A percentile compares a stretch with the other conserved stretches of the same genome.
Conservation (phyloP, 2,888 invertebrate species). For the Hofmannophila pseudospretella region DNA sequence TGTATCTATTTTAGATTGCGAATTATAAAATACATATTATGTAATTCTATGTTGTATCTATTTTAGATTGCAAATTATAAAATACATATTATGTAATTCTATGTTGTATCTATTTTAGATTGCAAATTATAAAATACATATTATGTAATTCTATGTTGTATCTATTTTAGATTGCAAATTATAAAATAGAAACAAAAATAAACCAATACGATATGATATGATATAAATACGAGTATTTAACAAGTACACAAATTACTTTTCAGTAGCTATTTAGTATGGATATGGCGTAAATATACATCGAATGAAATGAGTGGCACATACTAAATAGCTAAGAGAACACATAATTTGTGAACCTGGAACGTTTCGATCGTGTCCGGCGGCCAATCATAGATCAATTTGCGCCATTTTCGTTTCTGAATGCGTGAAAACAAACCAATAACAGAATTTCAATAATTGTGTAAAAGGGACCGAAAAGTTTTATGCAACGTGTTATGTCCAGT, state of each 20-base stretch:
- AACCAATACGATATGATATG: not conserved
- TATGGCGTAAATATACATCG: conserved; percentile 21
- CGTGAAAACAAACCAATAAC: conserved; percentile 16
- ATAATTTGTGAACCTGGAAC: conserved; percentile 38
- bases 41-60: too few relatives aligned
- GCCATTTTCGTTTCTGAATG: conserved; percentile 35
- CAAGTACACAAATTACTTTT: conserved; percentile 36
- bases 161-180: too few relatives aligned
- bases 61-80: too few relatives aligned
- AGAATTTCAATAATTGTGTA: not conserved
- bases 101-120: too few relatives aligned
- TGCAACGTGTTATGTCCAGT: too few relatives aligned
- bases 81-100: too few relatives aligned
- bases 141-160: too few relatives aligned
- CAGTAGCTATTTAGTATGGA: conserved; percentile 43
- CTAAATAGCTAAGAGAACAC: conserved; percentile 44
- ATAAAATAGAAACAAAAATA: too few relatives aligned
- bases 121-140: too few relatives aligned
- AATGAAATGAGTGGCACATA: conserved; percentile 35
- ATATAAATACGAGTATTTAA: conserved; percentile 3
- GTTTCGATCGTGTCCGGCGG: conserved; percentile 36
- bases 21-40: too few relatives aligned
- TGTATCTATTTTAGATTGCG: too few relatives aligned
- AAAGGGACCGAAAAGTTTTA: too few relatives aligned
- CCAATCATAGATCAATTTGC: conserved; percentile 40